These are phyloP conservation scores for Amaurobius ferox DNA, from an alignment of 2,888 invertebrate species.

Conservation along the genomic window DNA sequence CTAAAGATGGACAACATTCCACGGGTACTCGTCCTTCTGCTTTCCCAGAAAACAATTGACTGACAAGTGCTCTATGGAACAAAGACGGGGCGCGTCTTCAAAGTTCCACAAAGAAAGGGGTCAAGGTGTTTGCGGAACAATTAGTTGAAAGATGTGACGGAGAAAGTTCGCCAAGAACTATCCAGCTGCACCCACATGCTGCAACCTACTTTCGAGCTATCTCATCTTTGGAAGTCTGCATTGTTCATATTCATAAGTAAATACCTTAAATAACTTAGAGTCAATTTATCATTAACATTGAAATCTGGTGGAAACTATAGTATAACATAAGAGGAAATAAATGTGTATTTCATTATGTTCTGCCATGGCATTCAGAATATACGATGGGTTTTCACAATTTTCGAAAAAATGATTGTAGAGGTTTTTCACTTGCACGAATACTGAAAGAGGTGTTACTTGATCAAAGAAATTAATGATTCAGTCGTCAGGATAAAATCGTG, in stretches of 20 bases:
- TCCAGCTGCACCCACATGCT: background rate
- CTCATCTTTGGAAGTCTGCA: background rate
- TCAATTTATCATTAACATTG: too few relatives aligned
- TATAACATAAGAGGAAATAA: too few relatives aligned
- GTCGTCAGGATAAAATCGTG: too few relatives aligned
- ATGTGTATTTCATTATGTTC: too few relatives aligned
- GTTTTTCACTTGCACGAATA: too few relatives aligned
- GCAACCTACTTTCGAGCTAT: background rate
- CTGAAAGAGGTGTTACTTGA: too few relatives aligned
- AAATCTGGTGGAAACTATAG: too few relatives aligned
- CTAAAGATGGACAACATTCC: conserved; percentile 61
- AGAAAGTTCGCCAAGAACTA: conserved; percentile 31
- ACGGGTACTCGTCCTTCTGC: conserved; percentile 40
- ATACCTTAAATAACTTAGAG: background rate
- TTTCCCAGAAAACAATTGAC: conserved; percentile 27
- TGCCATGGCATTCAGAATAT: too few relatives aligned
- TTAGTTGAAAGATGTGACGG: conserved; percentile 31
- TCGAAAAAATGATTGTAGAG: too few relatives aligned
- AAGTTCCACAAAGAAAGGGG: conserved; percentile 28
- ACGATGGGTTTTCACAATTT: too few relatives aligned
- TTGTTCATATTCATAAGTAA: background rate
- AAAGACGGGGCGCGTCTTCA: conserved; percentile 48
- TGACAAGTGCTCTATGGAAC: conserved; percentile 52
- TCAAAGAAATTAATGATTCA: too few relatives aligned
- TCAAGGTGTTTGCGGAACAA: conserved; percentile 65